phyloP scores from a whole-genome alignment of 2,888 invertebrate genomes.

The Empis stercorea region DNA sequence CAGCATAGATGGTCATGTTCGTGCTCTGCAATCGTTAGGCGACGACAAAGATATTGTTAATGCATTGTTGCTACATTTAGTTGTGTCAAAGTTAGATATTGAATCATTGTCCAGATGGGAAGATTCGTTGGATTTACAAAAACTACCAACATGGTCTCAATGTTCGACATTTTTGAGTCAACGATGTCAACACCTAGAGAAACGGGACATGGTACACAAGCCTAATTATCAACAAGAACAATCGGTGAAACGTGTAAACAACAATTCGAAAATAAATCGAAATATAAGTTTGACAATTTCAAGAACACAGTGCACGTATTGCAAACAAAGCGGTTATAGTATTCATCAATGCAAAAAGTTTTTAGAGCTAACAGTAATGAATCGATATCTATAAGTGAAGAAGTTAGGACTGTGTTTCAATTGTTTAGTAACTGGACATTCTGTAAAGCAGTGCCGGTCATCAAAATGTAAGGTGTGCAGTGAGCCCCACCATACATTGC shows the following conservation, averaged over 20 bases:
- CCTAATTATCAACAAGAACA: not conserved
- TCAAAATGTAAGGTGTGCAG: not conserved
- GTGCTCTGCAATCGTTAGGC: conserved; percentile 5
- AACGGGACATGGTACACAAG: not conserved
- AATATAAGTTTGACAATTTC: not conserved
- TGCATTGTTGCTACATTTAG: conserved; percentile 7
- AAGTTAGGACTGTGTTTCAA: not conserved
- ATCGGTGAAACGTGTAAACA: not conserved
- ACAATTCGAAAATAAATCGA: not conserved
- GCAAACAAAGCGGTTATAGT: not conserved
- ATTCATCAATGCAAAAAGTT: not conserved
- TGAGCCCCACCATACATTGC: not conserved
- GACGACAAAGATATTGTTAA: conserved; percentile 7
- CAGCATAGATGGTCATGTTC: conserved; percentile 6
- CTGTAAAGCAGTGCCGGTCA: not conserved
- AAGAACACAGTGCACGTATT: not conserved
- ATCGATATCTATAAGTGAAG: not conserved
- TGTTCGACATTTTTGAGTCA: conserved; percentile 6
- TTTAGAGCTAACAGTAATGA: too few species aligned
- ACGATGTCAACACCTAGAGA: conserved; percentile 3
- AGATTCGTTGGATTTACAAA: conserved; percentile 8
- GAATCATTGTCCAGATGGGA: conserved; percentile 9
- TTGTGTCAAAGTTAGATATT: conserved; percentile 8
- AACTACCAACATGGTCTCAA: conserved; percentile 9
- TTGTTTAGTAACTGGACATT: not conserved